These are phyloP conservation scores for Crepidodera aurea DNA, from an alignment of 2,888 invertebrate species.

Conservation along the genomic window DNA sequence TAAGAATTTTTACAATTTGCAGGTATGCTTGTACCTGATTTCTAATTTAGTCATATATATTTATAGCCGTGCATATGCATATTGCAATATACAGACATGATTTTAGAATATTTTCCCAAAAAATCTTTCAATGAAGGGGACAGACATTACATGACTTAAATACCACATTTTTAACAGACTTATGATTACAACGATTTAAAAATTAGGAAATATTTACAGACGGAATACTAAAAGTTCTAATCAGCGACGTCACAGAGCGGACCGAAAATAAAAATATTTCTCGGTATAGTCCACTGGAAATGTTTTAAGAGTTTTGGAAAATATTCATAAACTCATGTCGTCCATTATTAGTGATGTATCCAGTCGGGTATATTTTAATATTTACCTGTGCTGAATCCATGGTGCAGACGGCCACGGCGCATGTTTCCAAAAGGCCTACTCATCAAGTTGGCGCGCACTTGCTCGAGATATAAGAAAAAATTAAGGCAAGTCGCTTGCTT, in stretches of 20 bases:
- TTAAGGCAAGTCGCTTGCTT: slow-evolving; percentile 53
- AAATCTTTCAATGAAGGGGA: not conserved
- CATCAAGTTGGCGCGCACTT: slow-evolving; percentile 53
- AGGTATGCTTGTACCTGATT: slow-evolving; percentile 18
- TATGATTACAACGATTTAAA: too few relatives aligned
- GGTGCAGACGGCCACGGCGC: slow-evolving; percentile 61
- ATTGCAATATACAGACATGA: slow-evolving; percentile 34
- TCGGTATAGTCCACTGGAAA: not conserved
- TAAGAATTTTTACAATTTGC: slow-evolving; percentile 24
- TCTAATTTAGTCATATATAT: slow-evolving; percentile 21
- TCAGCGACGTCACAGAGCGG: too few relatives aligned
- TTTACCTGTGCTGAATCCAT: slow-evolving; percentile 59
- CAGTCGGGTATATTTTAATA: slow-evolving; percentile 49
- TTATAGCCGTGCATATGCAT: slow-evolving; percentile 54
- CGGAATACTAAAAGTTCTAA: too few relatives aligned
- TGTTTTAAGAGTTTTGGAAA: slow-evolving; percentile 2
- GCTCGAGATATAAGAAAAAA: slow-evolving; percentile 30
- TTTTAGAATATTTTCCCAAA: slow-evolving; percentile 41
- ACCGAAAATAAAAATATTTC: too few relatives aligned
- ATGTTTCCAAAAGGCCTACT: slow-evolving; percentile 62
- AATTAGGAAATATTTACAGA: too few relatives aligned
- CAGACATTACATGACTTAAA: too few relatives aligned
- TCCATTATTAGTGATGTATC: slow-evolving; percentile 50
- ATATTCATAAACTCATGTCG: slow-evolving; percentile 34
- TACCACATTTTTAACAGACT: too few relatives aligned